phyloP scores from a whole-genome alignment of 2,797 vertebrate species.

The Fundulus diaphanus region DNA sequence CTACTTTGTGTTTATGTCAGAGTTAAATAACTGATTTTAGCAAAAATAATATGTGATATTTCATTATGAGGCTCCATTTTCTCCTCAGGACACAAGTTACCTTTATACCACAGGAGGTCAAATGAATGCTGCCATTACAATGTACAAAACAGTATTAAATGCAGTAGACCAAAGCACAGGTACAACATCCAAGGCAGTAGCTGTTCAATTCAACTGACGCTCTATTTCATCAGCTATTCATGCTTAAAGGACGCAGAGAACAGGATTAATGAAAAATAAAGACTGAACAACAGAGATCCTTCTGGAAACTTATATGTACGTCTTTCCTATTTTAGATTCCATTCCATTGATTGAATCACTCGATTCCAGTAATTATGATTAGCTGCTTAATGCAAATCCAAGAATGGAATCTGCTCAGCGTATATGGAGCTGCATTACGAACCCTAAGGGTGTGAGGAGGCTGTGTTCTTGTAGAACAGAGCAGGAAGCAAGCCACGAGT shows the following conservation, averaged over 20 bases:
- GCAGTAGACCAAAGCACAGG: conserved; percentile 20
- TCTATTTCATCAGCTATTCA: conserved; percentile 20
- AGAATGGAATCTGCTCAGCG: conserved; percentile 9
- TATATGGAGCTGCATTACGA: conserved; percentile 17
- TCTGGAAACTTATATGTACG: not conserved
- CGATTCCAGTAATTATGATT: not conserved
- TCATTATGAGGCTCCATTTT: conserved; percentile 15
- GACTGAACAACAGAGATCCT: conserved; percentile 1
- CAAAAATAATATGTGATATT: too few relatives aligned
- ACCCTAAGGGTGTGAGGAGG: conserved; percentile 43
- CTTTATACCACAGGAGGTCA: conserved; percentile 30
- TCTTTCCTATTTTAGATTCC: conserved; percentile 1
- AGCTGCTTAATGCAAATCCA: conserved; percentile 9
- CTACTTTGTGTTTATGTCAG: conserved; percentile 3
- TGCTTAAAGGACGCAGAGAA: conserved; percentile 15
- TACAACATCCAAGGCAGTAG: conserved; percentile 2
- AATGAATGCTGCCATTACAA: conserved; percentile 1
- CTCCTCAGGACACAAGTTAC: conserved; percentile 28
- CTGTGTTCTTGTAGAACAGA: conserved; percentile 40
- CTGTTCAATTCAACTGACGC: conserved; percentile 11
- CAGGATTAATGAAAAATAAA: conserved; percentile 24
- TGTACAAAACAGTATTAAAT: conserved; percentile 23
- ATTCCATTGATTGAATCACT: conserved; percentile 3
- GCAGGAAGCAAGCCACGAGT: conserved; percentile 5
- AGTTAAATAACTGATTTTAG: too few relatives aligned